Evolutionary conservation across 2,113 vertebrate species (phyloP).

Genomic region (Callipepla californica): DNA sequence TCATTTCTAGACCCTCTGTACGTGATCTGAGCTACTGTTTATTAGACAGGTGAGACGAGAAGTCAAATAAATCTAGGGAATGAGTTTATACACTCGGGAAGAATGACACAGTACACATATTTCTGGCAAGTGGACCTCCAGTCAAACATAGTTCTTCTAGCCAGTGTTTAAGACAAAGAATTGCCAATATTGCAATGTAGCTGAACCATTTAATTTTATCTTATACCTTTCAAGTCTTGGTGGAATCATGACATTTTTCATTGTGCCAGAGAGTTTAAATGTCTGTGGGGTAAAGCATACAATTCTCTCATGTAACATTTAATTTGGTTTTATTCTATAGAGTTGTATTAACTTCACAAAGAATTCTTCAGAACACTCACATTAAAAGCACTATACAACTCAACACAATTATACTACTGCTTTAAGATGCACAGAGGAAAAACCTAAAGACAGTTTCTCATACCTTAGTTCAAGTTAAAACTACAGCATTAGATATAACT

Average conservation of each 20-base stretch:
- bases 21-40: not conserved
- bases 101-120: fast-evolving
- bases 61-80: not conserved
- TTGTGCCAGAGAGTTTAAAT: not conserved
- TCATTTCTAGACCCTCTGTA: not conserved
- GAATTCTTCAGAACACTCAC: not conserved
- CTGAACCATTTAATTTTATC: not conserved
- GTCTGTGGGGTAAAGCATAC: not conserved
- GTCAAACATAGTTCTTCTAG: not conserved
- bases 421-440: not conserved
- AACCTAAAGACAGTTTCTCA: not conserved
- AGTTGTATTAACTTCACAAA: not conserved
- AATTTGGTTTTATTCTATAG: not conserved
- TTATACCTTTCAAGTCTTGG: not conserved
- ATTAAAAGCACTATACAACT: not conserved
- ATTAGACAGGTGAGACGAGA: not conserved
- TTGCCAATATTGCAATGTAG: not conserved
- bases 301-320: not conserved
- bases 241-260: not conserved
- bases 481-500: fast-evolving
- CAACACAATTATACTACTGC: not conserved
- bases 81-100: not conserved
- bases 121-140: not conserved
- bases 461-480: not conserved
- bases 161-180: not conserved